Evolutionary conservation across 2,797 vertebrate species (phyloP), one percentile per base, ranked within the genome.

Genomic region (Erpetoichthys calabaricus): DNA sequence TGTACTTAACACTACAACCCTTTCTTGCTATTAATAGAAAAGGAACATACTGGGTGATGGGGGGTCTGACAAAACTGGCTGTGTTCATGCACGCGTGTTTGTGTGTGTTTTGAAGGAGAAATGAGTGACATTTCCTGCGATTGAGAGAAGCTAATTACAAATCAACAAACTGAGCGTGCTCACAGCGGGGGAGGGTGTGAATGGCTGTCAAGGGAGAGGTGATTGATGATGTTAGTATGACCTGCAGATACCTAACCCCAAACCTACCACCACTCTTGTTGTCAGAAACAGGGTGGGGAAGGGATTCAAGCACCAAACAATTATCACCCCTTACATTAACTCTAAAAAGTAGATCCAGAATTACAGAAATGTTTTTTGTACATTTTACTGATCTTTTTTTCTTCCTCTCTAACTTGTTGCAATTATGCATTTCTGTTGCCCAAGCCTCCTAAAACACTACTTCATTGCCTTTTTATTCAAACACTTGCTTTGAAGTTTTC

Each of bases 201-300:
- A 52, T 52, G 61, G 71, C 78, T 86, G 84, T 87, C 86, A 84
- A 57, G 55, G 58, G 62, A 44, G n/a, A 62, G 60, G 80, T 86
- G 86, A 89, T 87, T 86, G 85, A 89, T 89, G 85, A 86, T 89
- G 86, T 86, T 87, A 61, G 83, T 86, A 78, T 86, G 84, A 89
- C 85, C 86, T 62, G 64, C 63, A 65, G 82, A 82, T 80, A 67
- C 71, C 45, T 71, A 77, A 75, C 79, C 58, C 2, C 25, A 25
- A 25, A 25, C 25, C 25, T 25, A 25, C 25, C 25, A 25, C 25
- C 25, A 25, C 25, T 2, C 25, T 25, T 25, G 25, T 25, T 25
- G 25, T 25, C 25, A 25, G 25, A 25, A 25, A 25, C 25, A 25
- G 51, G 60, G 63, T 61, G 56, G 73, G 73, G 61, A 57, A 45